These are phyloP conservation scores for Dimorphilus gyrociliatus DNA, from an alignment of 2,888 invertebrate species.

Conservation along the genomic window DNA sequence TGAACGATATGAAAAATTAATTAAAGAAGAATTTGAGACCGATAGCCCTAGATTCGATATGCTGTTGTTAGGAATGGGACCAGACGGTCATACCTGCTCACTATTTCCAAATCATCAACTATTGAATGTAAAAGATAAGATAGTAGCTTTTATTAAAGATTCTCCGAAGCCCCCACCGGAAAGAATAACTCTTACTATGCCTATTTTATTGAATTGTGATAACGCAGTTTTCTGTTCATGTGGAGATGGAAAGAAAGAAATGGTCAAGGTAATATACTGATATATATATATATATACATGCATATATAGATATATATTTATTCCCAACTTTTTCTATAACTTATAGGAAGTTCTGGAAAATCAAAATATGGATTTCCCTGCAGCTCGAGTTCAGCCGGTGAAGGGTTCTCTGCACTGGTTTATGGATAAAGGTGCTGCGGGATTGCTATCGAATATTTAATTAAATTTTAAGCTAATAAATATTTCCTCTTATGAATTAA, in stretches of 20 bases:
- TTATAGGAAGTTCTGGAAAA: constrained; percentile 59
- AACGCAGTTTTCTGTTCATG: constrained; percentile 66
- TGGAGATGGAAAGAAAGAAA: constrained; percentile 64
- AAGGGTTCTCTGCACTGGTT: constrained; percentile 51
- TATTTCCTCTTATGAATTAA: background rate
- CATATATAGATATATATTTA: background rate
- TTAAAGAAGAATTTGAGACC: constrained; percentile 48
- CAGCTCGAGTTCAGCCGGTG: constrained; percentile 53
- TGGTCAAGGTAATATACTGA: constrained; percentile 25
- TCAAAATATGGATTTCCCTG: constrained; percentile 53
- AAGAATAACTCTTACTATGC: constrained; percentile 76
- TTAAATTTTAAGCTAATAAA: too few species aligned
- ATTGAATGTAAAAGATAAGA: constrained; percentile 34
- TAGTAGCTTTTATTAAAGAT: constrained; percentile 69
- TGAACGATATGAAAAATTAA: constrained; percentile 52
- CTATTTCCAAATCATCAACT: constrained; percentile 61
- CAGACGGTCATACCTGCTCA: constrained; percentile 95
- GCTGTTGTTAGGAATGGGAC: constrained; percentile 83
- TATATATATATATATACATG: too few species aligned
- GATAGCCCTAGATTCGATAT: constrained; percentile 61
- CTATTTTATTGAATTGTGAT: constrained; percentile 68
- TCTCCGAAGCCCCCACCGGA: constrained; percentile 89
- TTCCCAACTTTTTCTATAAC: constrained; percentile 4
- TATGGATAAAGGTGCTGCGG: constrained; percentile 38
- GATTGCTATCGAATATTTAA: constrained; percentile 13